Evolutionary conservation across 2,888 invertebrate genomes (phyloP), one percentile per base, ranked within the genome.

Genomic region (Dichetophora obliterata): DNA sequence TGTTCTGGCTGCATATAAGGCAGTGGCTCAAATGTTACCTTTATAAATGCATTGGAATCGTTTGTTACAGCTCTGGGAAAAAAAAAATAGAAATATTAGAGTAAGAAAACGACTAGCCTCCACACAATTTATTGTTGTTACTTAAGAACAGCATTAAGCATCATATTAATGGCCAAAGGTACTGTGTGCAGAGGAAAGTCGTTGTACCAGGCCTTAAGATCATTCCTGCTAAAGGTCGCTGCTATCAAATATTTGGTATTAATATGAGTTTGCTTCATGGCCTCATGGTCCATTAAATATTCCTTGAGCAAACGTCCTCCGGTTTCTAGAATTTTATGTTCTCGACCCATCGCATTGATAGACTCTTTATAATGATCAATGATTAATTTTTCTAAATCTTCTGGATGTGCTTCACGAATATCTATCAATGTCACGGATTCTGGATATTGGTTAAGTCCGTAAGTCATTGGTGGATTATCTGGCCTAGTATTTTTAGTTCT

Each of bases 141-240:
- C 22, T 34, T 11, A n/a, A 76, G 37, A 4, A 85, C 59, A 4
- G 84, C 84, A 77, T 85, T 85, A 76, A 85, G 84, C 8, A 85
- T 65, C 43, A 81, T 57, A 75, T 85, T 85, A 0, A 85, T 52
- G 8, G 75, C 78, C 76, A 77, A 81, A 0, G 84, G 85, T 1
- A 80, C 82, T 6, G 81, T 19, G 71, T 85, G 84, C 3, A 85
- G 74, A 0, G 83, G 84, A 68, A 82, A 78, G 65, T 82, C 83
- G 24, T 84, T 85, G 43, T 80, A 85, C 86, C 86, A 85, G 0
- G 82, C 80, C 8, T 80, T 84, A 5, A 84, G 75, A 0, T 27
- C 0, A 0, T 77, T 61, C 0, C 6, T 0, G 0, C 57, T 73
- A 48, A 85, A 80, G 0, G 83, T 78, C 0, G 79, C 85, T 0